A percentile compares a stretch with the other conserved stretches of the same genome.
Conservation (phyloP, 2,797 vertebrate genomes). For the Euthynnus affinis region DNA sequence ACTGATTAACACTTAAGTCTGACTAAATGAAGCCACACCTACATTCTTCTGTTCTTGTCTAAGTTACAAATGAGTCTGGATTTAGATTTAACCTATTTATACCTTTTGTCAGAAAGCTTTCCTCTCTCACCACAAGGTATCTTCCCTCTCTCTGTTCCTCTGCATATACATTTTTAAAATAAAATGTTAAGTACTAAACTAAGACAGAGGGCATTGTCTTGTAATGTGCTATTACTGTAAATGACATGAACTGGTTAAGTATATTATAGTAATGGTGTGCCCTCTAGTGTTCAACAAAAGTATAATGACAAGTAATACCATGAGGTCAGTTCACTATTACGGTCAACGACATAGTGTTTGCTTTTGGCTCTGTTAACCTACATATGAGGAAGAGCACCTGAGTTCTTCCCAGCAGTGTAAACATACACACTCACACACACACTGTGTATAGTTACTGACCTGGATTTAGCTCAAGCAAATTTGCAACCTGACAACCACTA, state of each 20-base stretch:
- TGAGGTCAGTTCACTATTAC: not conserved
- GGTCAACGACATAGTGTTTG: not conserved
- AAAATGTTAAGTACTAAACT: not conserved
- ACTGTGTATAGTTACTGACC: not conserved
- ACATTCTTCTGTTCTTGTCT: not conserved
- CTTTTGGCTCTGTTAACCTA: not conserved
- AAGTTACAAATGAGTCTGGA: not conserved
- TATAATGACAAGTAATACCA: not conserved
- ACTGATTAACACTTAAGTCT: not conserved
- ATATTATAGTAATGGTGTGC: constrained; percentile 61
- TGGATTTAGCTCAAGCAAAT: not conserved
- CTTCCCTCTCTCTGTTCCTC: no score
- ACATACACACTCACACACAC: not conserved
- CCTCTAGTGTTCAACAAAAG: constrained; percentile 68
- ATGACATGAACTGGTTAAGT: not conserved
- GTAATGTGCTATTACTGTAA: not conserved
- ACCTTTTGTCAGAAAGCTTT: not conserved
- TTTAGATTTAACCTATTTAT: not conserved
- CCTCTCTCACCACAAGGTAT: no score
- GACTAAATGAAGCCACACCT: not conserved
- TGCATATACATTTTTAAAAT: not conserved
- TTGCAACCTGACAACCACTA: not conserved
- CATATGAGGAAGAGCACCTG: not conserved
- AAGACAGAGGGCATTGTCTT: not conserved
- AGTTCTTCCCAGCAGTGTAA: not conserved